Conservation (phyloP, 2,888 invertebrate genomes). For the Empis livida region DNA sequence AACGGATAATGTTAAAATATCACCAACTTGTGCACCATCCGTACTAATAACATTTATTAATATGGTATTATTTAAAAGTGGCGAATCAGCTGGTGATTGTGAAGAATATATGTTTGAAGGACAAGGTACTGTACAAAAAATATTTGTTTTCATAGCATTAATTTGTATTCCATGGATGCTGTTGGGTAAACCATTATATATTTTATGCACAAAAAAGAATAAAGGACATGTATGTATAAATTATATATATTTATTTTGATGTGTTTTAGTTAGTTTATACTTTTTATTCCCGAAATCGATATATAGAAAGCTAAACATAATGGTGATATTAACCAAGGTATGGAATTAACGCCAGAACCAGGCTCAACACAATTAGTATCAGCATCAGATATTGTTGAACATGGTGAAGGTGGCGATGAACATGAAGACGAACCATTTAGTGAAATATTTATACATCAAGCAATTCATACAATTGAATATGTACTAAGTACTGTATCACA, state of each 20-base stretch:
- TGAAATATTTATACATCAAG: constrained; percentile 84
- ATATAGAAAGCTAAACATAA: constrained; percentile 30
- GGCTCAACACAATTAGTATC: constrained; percentile 19
- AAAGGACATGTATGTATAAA: constrained; percentile 32
- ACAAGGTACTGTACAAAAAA: constrained; percentile 58
- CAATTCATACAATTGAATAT: constrained; percentile 92
- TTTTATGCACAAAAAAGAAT: constrained; percentile 44
- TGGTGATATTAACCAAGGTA: constrained; percentile 53
- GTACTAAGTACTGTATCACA: constrained; percentile 91
- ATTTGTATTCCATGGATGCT: constrained; percentile 91
- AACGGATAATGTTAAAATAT: constrained; percentile 21
- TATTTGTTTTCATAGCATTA: constrained; percentile 65
- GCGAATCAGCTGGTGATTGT: constrained; percentile 35
- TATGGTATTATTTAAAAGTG: constrained; percentile 56
- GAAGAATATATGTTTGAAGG: constrained; percentile 53
- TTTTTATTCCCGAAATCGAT: too few species aligned
- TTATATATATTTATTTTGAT: too few species aligned
- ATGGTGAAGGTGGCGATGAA: constrained; percentile 20
- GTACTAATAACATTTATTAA: constrained; percentile 66
- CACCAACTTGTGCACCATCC: constrained; percentile 54
- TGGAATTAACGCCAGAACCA: constrained; percentile 45
- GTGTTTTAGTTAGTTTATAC: too few species aligned
- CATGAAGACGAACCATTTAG: constrained; percentile 55
- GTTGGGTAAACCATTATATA: constrained; percentile 74
- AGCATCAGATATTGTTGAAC: constrained; percentile 26